Base-by-base conservation (phyloP, 2,888 invertebrate species). In the Pristionchus japonicus region DNA sequence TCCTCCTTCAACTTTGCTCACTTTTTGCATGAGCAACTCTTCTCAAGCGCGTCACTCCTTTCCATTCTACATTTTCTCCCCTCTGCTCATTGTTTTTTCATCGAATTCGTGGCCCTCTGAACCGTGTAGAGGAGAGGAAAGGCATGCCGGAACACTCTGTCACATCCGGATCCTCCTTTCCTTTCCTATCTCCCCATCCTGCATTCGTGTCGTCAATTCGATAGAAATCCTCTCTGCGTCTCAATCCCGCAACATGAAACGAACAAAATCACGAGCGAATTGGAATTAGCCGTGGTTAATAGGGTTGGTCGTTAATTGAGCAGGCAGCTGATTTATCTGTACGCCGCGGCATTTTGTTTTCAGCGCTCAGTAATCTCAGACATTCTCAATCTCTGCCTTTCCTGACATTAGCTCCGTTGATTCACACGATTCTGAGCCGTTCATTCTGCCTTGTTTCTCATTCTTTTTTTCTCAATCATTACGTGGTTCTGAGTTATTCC, bases 11-110 rank as follows among this genome's bases (percentile, higher is more conserved):
- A n/a, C n/a, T n/a, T n/a, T 17, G 34, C 37, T 70, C 67, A 17
- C 13, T 37, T 34, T 70, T 70, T 70, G 67, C 37, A 70, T 70
- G 67, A 70, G 67, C 67, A 37, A 70, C 67, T 64, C 64, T 31
- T 34, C 67, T 7, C 67, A 34, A 34, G 31, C 31, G 31, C 67
- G 34, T 67, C 67, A 31, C 7, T 13, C 13, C 67, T 1, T 7
- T 70, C 34, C 34, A n/a, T 34, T 37, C 20, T 17, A 15, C 34
- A 34, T 70, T 70, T 70, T 1, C 67, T 70, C 67, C 67, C 37
- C 23, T n/a, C n/a, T 31, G 17, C 37, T 37, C 67, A 70, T 70
- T 70, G 67, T 70, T 70, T 70, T 64, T 27, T 34, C 67, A 70
- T 70, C 67, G 37, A 70, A 70, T 37, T 70, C 17, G n/a, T 37